Evolutionary conservation across 2,888 invertebrate species (phyloP), one percentile per base, ranked within the genome.

Genomic region (Polyommatus icarus): DNA sequence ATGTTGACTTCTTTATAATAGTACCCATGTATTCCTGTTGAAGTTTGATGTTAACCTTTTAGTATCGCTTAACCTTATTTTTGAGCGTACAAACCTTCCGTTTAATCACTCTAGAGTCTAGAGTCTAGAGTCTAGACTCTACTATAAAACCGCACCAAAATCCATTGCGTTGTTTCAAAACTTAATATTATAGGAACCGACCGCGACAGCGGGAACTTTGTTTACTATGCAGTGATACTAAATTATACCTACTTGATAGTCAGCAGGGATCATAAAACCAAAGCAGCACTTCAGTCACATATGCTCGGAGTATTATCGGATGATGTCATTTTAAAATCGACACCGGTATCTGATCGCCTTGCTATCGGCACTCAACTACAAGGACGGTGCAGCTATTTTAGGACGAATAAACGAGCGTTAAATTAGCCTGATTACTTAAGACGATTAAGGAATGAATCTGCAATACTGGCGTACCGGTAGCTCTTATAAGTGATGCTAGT

Each of bases 261-360:
- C 67, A 29, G 24, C 29, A 6, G 24, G 24, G 29, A 29, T 67
- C 67, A 15, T 67, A 32, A 67, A 67, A 67, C 67, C 67, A 32
- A 67, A 67, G 67, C 6, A 67, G 61, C 4, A 61, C 61, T 59
- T 20, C 59, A 59, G 61, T 67, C 67, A 32, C 67, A 67, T 67
- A 67, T 67, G 67, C 29, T 20, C 24, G 73, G 12, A 50, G 36
- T 29, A 24, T 73, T 75, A 75, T 75, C 75, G 50, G 29, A 50
- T 75, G 75, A 75, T 54, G 75, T 75, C 75, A 75, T 75, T 75
- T 50, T 32, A 18, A 29, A 75, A 54, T 75, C 46, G 75, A 75
- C 18, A 29, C 75, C 46, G 54, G 40, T 75, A 75, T 75, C 75
- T 20, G 75, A 75, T 24, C 29, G 54, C 46, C 24, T 36, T 32